Base-by-base conservation (phyloP, 1,140 invertebrate species). In the Oncopodura yosiiana region DNA sequence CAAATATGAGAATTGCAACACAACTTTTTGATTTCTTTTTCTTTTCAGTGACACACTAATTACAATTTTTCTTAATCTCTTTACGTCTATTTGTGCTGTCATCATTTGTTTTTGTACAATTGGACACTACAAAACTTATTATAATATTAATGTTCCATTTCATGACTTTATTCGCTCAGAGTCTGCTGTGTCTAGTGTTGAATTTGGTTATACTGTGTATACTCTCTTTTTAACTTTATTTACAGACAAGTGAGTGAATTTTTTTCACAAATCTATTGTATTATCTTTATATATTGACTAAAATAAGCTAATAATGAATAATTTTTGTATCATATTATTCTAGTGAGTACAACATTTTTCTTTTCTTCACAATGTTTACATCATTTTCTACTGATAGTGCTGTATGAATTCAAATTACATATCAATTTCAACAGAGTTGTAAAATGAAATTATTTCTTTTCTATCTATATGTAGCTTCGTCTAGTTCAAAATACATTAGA, bases 291-390 rank as follows among this genome's bases (percentile, higher is more conserved):
- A n/a, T n/a, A n/a, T n/a, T n/a, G n/a, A n/a, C n/a, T n/a, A n/a
- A n/a, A n/a, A n/a, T n/a, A n/a, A n/a, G n/a, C n/a, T n/a, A n/a
- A n/a, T n/a, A n/a, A n/a, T n/a, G n/a, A n/a, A n/a, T n/a, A n/a
- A n/a, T n/a, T n/a, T n/a, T n/a, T n/a, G n/a, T n/a, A n/a, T n/a
- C n/a, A n/a, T n/a, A n/a, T n/a, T n/a, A n/a, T n/a, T n/a, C n/a
- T n/a, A n/a, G n/a, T n/a, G n/a, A 32, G 5, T 38, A 38, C 9
- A 21, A 24, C 5, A 45, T 44, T 1, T 16, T 60, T 2, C 2
- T 51, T 14, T 55, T 53, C 24, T 60, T 56, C 49, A 56, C 56
- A 14, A 60, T 60, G 53, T n/a, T 53, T n/a, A 41, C 58, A 8
- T 60, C 58, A 0, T 60, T 60, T 26, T 29, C 49, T 2, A 56